Conservation (phyloP, 2,888 invertebrate species). For the Dysmachus trigonus region DNA sequence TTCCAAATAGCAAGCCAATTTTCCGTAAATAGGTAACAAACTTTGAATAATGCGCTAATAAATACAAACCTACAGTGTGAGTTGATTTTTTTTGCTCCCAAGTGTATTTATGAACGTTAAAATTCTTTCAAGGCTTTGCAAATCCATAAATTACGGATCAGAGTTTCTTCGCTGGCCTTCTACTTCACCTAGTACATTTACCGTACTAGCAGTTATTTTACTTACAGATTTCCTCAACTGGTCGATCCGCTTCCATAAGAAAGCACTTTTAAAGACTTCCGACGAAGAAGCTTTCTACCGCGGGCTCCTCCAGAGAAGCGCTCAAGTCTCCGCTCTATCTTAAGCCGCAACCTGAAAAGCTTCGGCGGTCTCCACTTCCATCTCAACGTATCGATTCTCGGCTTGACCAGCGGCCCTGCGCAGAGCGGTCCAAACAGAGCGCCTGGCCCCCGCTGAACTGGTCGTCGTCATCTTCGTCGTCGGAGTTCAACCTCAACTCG, state of each 20-base stretch:
- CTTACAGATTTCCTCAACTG: not conserved
- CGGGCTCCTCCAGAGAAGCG: not conserved
- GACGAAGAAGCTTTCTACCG: not conserved
- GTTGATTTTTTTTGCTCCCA: too few relatives aligned
- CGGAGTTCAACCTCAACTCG: not conserved
- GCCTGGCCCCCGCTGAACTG: not conserved
- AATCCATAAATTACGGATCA: too few relatives aligned
- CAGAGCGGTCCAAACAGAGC: not conserved
- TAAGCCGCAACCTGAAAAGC: not conserved
- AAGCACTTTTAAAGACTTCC: not conserved
- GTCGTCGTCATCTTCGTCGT: not conserved
- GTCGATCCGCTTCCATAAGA: not conserved
- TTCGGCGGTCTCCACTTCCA: not conserved
- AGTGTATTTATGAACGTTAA: too few relatives aligned
- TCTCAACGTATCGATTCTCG: not conserved
- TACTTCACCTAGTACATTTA: too few relatives aligned
- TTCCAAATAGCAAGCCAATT: too few relatives aligned
- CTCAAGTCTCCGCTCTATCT: not conserved
- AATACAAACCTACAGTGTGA: too few relatives aligned
- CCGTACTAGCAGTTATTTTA: too few relatives aligned
- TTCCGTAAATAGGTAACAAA: too few relatives aligned
- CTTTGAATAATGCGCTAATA: too few relatives aligned
- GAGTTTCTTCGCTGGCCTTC: too few relatives aligned
- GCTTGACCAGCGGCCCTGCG: not conserved
- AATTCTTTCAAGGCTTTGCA: too few relatives aligned